Percentiles rank a stretch among this genome's conserved stretches.
phyloP scores from a whole-genome alignment of 2,113 vertebrate genomes.

The Petromus typicus region DNA sequence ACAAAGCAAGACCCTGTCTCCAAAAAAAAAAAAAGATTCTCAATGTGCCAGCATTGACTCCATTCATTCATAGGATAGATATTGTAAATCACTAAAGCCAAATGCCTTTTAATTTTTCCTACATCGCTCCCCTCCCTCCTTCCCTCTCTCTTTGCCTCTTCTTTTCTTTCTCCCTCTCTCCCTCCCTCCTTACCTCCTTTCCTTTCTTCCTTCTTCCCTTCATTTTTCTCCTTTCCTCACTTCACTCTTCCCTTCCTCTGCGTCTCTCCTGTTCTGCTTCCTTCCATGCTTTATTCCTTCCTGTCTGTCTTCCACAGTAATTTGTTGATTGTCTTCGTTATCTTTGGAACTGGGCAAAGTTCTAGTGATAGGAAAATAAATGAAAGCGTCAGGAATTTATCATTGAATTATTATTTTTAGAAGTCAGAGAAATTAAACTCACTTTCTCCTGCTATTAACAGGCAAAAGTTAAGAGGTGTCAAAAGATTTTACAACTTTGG shows the following conservation, averaged over 20 bases:
- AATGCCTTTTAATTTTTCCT: neutral
- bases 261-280: no score
- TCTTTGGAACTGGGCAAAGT: neutral
- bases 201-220: rapidly evolving
- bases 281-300: no score
- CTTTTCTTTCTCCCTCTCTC: neutral
- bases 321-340: neutral
- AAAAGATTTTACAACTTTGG: neutral
- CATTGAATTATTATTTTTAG: neutral
- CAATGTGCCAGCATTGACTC: neutral
- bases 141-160: no score
- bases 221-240: rapidly evolving
- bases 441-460: neutral
- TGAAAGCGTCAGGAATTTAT: neutral
- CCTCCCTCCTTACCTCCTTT: rapidly evolving
- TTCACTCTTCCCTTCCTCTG: no score
- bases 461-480: neutral
- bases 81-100: neutral
- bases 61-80: neutral
- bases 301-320: neutral
- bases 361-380: neutral
- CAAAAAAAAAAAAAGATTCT: no score
- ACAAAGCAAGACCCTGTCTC: no score
- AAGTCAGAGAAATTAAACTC: neutral
- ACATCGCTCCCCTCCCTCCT: neutral